Conservation (phyloP, 2,888 invertebrate species). For the Magallana nippona region DNA sequence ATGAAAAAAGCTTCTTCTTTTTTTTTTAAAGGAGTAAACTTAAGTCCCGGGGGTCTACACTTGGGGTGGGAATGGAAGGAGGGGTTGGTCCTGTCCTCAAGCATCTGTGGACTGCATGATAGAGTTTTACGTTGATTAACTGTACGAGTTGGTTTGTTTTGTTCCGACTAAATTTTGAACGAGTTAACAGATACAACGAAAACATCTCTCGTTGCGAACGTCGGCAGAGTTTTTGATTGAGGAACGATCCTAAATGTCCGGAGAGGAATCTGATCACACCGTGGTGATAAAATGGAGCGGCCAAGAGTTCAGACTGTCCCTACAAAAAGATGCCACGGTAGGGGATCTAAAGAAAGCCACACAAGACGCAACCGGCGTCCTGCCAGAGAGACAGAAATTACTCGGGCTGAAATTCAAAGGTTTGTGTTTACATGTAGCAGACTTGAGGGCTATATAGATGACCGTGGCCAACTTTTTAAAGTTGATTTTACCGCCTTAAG, state of each 20-base stretch:
- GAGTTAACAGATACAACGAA: not conserved
- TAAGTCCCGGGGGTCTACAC: no score
- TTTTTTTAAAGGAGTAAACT: no score
- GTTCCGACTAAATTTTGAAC: not conserved
- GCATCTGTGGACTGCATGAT: no score
- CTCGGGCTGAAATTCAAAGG: conserved; percentile 96
- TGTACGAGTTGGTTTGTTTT: not conserved
- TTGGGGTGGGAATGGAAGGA: no score
- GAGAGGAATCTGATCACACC: conserved; percentile 30
- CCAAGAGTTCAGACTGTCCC: conserved; percentile 90
- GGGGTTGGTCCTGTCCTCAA: no score
- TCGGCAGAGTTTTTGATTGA: not conserved
- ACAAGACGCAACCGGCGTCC: conserved; percentile 92
- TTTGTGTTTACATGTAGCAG: conserved; percentile 75
- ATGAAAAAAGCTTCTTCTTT: no score
- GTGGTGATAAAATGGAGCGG: conserved; percentile 95
- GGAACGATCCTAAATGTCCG: conserved; percentile 41
- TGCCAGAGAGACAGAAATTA: conserved; percentile 95
- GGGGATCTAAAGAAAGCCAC: conserved; percentile 90
- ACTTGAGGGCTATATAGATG: no score
- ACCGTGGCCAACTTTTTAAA: no score
- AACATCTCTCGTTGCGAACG: conserved; percentile 11
- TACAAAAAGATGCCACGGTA: conserved; percentile 89
- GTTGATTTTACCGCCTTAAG: no score
- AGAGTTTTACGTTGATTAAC: no score